Evolutionary conservation across 2,113 vertebrate species (phyloP).

Genomic region (Dipodomys stephensi): DNA sequence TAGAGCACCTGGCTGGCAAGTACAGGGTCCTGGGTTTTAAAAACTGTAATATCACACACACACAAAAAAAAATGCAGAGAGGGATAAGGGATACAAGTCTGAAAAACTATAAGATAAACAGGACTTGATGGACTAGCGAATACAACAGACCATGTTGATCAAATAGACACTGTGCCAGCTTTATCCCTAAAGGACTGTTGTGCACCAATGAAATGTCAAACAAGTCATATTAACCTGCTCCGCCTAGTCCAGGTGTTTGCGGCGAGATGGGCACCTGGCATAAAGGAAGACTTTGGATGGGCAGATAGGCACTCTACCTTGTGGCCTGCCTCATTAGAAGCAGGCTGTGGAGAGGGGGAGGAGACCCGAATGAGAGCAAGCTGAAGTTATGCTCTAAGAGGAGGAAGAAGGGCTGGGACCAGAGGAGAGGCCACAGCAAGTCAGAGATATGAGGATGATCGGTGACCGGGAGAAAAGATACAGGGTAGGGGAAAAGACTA

Average conservation of each 20-base stretch:
- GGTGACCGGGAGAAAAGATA: neutral
- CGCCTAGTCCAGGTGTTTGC: neutral
- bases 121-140: neutral
- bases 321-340: neutral
- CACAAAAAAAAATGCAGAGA: neutral
- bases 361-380: neutral
- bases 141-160: neutral
- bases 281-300: neutral
- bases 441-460: neutral
- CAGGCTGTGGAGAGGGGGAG: neutral
- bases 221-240: neutral
- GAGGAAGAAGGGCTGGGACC: neutral
- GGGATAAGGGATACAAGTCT: neutral
- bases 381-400: neutral
- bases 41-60: too few relatives aligned
- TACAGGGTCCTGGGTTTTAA: too few relatives aligned
- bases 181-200: neutral
- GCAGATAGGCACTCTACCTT: neutral
- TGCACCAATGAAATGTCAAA: neutral
- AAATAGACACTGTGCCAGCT: neutral
- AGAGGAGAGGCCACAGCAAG: neutral
- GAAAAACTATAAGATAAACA: neutral
- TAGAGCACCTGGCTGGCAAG: too few relatives aligned
- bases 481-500: neutral
- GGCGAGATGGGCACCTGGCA: neutral